phyloP scores from a whole-genome alignment of 2,113 vertebrate genomes.

The Nesogale talazaci region DNA sequence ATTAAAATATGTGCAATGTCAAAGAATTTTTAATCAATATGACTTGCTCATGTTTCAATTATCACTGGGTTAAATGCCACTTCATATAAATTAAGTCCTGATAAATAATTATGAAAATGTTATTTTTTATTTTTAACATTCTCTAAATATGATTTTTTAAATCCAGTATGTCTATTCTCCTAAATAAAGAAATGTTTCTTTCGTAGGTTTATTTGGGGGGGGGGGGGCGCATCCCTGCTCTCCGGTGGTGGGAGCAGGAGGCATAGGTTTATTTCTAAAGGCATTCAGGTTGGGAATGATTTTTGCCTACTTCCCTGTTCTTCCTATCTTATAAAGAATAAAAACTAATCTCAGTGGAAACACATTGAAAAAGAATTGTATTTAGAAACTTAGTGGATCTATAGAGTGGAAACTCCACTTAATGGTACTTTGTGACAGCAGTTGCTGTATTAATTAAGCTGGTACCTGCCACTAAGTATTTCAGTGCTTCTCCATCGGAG shows the following conservation, averaged over 20 bases:
- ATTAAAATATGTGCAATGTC: constrained; percentile 36
- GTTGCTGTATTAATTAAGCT: constrained; percentile 57
- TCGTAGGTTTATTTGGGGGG: not conserved
- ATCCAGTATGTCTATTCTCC: not conserved
- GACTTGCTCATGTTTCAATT: constrained; percentile 58
- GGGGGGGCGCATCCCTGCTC: too few species aligned
- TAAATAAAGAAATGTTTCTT: not conserved
- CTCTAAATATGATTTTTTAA: constrained; percentile 47
- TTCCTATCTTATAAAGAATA: constrained; percentile 32
- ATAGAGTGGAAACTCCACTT: constrained; percentile 49
- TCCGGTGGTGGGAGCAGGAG: too few species aligned
- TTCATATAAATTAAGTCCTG: not conserved
- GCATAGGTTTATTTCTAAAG: not conserved
- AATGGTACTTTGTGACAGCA: constrained; percentile 48
- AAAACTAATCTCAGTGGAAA: constrained; percentile 52
- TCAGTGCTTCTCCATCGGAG: not conserved
- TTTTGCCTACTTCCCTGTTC: constrained; percentile 13
- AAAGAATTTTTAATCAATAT: constrained; percentile 51
- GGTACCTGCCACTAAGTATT: constrained; percentile 61
- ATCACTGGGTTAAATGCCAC: constrained; percentile 23
- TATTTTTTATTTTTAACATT: constrained; percentile 20
- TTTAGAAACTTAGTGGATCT: constrained; percentile 47
- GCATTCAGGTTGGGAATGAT: not conserved
- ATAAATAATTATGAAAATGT: not conserved
- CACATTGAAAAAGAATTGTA: constrained; percentile 58